Conservation (phyloP, 2,113 vertebrate species). For the Gallinago undulata region DNA sequence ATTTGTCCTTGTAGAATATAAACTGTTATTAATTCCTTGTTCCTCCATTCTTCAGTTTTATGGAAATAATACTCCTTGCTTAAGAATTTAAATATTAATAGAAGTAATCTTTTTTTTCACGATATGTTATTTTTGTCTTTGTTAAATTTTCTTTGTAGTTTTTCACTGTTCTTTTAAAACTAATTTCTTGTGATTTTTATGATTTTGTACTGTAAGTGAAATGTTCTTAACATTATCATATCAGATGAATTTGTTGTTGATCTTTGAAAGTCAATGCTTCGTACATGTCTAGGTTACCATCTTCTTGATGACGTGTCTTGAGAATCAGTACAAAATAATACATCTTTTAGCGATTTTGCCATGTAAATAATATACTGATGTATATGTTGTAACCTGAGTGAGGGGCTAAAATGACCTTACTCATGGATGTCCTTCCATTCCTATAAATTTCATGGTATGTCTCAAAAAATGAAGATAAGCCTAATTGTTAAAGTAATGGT, state of each 20-base stretch:
- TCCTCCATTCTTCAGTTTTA: background rate
- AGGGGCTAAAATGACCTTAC: background rate
- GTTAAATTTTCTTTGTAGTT: background rate
- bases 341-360: background rate
- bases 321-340: background rate
- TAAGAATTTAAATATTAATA: background rate
- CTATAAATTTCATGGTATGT: background rate
- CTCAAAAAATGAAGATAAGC: background rate
- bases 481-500: background rate
- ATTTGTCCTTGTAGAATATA: background rate
- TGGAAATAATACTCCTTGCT: background rate
- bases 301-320: background rate
- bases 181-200: background rate
- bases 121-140: background rate
- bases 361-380: background rate
- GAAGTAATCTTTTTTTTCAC: background rate
- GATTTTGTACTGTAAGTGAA: fast-evolving
- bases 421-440: background rate
- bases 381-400: background rate
- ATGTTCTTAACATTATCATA: background rate
- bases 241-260: background rate
- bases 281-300: background rate
- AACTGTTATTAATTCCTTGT: background rate
- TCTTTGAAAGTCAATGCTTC: background rate
- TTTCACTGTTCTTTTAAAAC: background rate